A percentile compares a stretch with the other conserved stretches of the same genome.
These are phyloP conservation scores for Mamestra configurata DNA, from an alignment of 1,140 invertebrate genomes.

Conservation along the genomic window DNA sequence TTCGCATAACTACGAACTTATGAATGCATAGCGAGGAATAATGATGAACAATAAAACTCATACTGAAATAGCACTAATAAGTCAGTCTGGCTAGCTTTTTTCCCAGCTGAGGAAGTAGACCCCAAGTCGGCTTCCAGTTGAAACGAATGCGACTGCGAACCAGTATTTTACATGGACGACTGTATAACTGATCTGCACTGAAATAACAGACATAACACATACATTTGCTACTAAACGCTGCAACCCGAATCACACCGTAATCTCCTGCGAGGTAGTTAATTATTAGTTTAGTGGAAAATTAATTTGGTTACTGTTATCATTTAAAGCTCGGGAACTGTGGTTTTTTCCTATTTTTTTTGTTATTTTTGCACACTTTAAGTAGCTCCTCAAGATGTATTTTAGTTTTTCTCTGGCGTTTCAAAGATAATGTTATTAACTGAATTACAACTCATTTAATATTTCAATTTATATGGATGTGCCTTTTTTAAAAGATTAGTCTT, in stretches of 20 bases:
- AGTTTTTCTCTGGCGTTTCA: not conserved
- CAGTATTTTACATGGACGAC: too few relatives aligned
- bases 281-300: constrained; percentile 26
- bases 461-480: constrained; percentile 71
- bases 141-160: too few relatives aligned
- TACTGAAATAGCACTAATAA: too few relatives aligned
- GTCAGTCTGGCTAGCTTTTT: too few relatives aligned
- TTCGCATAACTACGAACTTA: too few relatives aligned
- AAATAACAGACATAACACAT: not conserved
- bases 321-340: not conserved
- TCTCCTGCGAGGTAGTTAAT: constrained; percentile 8
- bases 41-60: too few relatives aligned
- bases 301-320: constrained; percentile 49
- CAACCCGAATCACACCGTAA: constrained; percentile 28
- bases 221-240: not conserved
- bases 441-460: constrained; percentile 50
- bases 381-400: not conserved
- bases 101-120: too few relatives aligned
- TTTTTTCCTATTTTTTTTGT: not conserved
- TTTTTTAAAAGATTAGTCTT: constrained; percentile 69
- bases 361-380: not conserved
- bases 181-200: too few relatives aligned
- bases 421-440: constrained; percentile 35
- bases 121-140: too few relatives aligned
- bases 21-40: too few relatives aligned